These are phyloP conservation scores for Poeciliopsis gracilis DNA, from an alignment of 2,797 vertebrate genomes.

Conservation along the genomic window DNA sequence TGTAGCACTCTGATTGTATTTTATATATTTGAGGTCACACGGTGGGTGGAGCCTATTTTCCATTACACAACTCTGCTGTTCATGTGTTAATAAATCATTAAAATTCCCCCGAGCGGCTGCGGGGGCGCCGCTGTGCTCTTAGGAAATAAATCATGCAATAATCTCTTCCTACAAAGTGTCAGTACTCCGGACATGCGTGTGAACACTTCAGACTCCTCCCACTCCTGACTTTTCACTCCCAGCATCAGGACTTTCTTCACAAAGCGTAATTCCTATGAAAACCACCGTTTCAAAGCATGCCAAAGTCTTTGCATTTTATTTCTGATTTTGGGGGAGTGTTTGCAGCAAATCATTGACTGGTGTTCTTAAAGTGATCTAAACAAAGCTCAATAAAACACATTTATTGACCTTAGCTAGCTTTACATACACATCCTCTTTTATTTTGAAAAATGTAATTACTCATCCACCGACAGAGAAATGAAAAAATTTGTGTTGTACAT, in stretches of 20 bases:
- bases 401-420: neutral
- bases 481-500: neutral
- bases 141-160: conserved; percentile 39
- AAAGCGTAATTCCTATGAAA: conserved; percentile 3
- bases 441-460: neutral
- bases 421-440: neutral
- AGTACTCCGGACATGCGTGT: neutral
- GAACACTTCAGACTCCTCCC: conserved; percentile 1
- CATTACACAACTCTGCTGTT: conserved; percentile 36
- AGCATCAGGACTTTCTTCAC: neutral
- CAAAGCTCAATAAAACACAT: neutral
- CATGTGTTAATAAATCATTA: conserved; percentile 34
- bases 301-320: neutral
- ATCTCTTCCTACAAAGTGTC: conserved; percentile 4
- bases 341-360: neutral
- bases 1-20: neutral
- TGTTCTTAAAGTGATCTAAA: neutral
- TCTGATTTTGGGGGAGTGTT: neutral
- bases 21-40: neutral
- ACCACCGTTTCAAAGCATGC: neutral
- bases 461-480: neutral
- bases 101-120: neutral
- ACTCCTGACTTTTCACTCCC: too few relatives aligned
- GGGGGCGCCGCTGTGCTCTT: conserved; percentile 5
- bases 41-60: neutral